A percentile compares a stretch with the other conserved stretches of the same genome.
Conservation (phyloP, 1,140 invertebrate species). For the Drosophila parvula region DNA sequence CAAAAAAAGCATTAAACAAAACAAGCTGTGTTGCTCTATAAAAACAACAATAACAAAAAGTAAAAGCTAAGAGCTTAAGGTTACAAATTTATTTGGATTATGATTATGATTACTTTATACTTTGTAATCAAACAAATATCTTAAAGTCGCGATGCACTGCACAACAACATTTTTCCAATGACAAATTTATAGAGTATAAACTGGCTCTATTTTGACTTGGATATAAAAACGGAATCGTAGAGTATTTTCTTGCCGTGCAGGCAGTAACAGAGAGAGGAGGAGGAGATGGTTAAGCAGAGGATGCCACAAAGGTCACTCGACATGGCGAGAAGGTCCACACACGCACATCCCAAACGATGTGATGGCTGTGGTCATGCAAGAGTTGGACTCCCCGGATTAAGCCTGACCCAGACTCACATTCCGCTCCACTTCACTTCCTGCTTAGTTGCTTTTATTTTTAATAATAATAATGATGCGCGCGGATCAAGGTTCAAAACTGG, state of each 20-base stretch:
- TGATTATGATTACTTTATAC: neutral
- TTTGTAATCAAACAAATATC: neutral
- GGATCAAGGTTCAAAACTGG: constrained; percentile 33
- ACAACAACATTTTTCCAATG: too few species aligned
- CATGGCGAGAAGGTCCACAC: constrained; percentile 16
- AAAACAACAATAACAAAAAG: neutral
- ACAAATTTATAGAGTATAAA: too few species aligned
- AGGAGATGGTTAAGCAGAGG: neutral
- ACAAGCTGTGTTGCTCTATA: neutral
- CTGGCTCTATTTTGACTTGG: too few species aligned
- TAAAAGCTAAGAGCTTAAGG: neutral
- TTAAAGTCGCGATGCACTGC: neutral
- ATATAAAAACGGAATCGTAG: too few species aligned
- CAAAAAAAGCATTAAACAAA: constrained; percentile 4
- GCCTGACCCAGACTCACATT: neutral
- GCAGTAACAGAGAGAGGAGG: too few species aligned
- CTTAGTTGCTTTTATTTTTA: neutral
- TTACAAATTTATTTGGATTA: too few species aligned
- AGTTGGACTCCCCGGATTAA: constrained; percentile 17
- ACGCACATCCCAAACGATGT: constrained; percentile 11
- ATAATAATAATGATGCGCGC: constrained; percentile 32
- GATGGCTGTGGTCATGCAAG: constrained; percentile 35
- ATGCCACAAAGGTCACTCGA: constrained; percentile 35
- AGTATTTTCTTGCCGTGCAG: neutral
- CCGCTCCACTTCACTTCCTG: constrained; percentile 20